Conservation (phyloP, 2,113 vertebrate genomes). For the Micronycteris hirsuta region DNA sequence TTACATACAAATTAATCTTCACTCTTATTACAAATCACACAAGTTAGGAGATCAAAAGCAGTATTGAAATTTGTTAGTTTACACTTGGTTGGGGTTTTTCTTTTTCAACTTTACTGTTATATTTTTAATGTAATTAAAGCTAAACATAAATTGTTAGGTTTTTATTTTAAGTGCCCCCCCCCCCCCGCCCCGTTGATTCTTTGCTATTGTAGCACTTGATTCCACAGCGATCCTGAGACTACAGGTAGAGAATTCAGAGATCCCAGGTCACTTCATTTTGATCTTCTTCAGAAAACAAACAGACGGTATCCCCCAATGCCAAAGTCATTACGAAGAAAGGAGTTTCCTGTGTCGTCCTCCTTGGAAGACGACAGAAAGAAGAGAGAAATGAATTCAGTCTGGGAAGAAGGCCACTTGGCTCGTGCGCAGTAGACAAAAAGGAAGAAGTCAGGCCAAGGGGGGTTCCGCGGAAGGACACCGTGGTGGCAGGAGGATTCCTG, state of each 20-base stretch:
- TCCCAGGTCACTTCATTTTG: background rate
- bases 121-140: background rate
- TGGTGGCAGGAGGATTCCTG: background rate
- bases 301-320: background rate
- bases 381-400: constrained; percentile 26
- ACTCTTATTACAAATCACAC: background rate
- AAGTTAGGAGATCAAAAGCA: background rate
- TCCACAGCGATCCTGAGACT: background rate
- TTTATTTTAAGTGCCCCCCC: background rate
- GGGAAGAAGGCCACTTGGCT: constrained; percentile 55
- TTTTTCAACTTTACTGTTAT: background rate
- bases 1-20: background rate
- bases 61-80: background rate
- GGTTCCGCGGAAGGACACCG: background rate
- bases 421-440: background rate
- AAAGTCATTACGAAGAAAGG: background rate
- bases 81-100: background rate
- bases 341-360: background rate
- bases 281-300: background rate
- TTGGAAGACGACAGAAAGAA: constrained; percentile 16
- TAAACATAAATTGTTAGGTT: background rate
- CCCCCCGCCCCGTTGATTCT: background rate
- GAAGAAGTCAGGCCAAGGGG: constrained; percentile 9
- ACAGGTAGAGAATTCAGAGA: background rate
- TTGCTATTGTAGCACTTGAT: background rate